Conservation (phyloP, 2,113 vertebrate genomes). For the Brachionichthys hirsutus region DNA sequence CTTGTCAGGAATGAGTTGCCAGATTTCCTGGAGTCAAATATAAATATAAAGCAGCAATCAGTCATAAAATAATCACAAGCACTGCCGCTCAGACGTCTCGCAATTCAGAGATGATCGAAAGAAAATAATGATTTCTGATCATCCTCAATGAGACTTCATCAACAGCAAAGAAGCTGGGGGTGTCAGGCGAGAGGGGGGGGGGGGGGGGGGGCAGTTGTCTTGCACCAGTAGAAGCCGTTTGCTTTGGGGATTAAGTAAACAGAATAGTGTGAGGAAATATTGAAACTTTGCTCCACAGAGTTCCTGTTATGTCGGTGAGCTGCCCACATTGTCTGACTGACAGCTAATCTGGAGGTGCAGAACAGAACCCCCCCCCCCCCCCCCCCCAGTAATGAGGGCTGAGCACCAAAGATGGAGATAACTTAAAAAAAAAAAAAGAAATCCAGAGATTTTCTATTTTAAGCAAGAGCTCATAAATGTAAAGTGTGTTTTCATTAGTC, state of each 20-base stretch:
- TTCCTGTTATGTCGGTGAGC: conserved; percentile 14
- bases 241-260: conserved; percentile 10
- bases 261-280: background rate
- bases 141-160: no score
- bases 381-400: conserved; percentile 35
- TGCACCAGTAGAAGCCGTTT: no score
- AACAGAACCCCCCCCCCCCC: conserved; percentile 17
- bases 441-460: conserved; percentile 37
- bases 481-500: conserved; percentile 39
- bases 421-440: conserved; percentile 41
- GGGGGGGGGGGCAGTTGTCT: no score
- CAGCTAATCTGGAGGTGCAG: conserved; percentile 36
- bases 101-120: no score
- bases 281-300: conserved; percentile 13
- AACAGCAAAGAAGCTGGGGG: no score
- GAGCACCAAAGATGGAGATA: conserved; percentile 40
- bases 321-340: conserved; percentile 45
- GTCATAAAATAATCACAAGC: no score
- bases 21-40: no score
- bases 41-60: no score
- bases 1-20: no score
- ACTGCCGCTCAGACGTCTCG: no score
- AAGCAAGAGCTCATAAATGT: conserved; percentile 42
- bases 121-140: no score
- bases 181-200: no score